These are phyloP conservation scores for Tillus elongatus DNA, from an alignment of 2,888 invertebrate species.

Conservation along the genomic window DNA sequence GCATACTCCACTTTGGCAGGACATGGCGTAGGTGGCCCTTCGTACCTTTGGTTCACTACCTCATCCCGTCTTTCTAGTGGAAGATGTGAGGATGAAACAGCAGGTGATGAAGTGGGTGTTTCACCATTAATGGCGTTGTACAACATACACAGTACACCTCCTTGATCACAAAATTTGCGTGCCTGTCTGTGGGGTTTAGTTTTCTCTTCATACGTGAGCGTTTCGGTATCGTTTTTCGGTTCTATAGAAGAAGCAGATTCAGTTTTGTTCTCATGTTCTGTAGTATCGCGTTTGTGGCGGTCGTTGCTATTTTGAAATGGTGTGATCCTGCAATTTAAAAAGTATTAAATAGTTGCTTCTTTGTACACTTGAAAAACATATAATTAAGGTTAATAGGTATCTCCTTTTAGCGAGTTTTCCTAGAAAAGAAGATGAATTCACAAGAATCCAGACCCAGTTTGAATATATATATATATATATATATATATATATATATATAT, in stretches of 20 bases:
- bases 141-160: conserved; percentile 79
- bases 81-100: conserved; percentile 41
- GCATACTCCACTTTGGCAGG: conserved; percentile 90
- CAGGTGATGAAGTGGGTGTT: conserved; percentile 33
- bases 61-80: conserved; percentile 51
- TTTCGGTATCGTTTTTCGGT: conserved; percentile 17
- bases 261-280: conserved; percentile 40
- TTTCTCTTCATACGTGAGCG: no score
- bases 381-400: no score
- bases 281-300: conserved; percentile 18
- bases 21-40: conserved; percentile 83
- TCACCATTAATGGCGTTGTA: conserved; percentile 84
- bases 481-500: no score
- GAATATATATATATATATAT: no score
- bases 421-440: no score
- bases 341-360: no score
- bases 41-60: conserved; percentile 45
- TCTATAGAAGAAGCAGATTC: conserved; percentile 11
- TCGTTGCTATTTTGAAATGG: conserved; percentile 23
- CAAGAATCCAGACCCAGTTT: no score
- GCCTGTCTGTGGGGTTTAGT: conserved; percentile 37
- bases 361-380: no score
- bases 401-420: no score
- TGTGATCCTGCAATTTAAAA: conserved; percentile 24
- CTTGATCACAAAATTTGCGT: conserved; percentile 76